phyloP scores from a whole-genome alignment of 2,113 vertebrate species.

The Pontoporia blainvillei region DNA sequence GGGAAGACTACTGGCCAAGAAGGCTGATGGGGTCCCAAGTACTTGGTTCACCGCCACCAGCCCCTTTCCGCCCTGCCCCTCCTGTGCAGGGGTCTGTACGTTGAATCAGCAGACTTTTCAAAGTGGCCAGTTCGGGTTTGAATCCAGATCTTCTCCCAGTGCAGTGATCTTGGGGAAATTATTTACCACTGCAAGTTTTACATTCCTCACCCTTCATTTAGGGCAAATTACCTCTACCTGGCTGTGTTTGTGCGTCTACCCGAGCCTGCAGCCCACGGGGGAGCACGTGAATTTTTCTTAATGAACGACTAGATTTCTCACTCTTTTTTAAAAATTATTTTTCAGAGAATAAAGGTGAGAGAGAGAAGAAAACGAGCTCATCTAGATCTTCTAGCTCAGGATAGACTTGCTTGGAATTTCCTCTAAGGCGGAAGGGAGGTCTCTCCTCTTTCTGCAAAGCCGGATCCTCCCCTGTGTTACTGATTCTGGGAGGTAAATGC shows the following conservation, averaged over 20 bases:
- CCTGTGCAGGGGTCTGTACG: accelerated
- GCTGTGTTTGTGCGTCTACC: background rate
- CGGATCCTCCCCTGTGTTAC: background rate
- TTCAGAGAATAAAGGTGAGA: background rate
- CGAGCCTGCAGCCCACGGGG: background rate
- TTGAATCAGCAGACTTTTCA: background rate
- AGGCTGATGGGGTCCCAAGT: accelerated
- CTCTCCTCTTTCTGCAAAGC: background rate
- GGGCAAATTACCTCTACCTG: background rate
- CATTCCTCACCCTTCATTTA: background rate
- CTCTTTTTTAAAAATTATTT: background rate
- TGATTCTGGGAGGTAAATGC: background rate
- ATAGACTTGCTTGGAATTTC: background rate
- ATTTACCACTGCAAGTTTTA: background rate
- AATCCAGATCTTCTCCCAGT: background rate
- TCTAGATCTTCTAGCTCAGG: background rate
- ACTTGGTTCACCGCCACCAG: accelerated
- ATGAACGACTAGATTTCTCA: background rate
- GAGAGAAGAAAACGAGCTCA: background rate
- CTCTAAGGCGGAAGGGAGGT: background rate
- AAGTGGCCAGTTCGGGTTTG: background rate
- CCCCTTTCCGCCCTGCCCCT: too few species aligned
- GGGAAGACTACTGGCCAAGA: accelerated
- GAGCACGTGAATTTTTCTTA: background rate
- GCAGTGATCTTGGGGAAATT: background rate